Evolutionary conservation across 1,140 invertebrate species (phyloP).

Genomic region (Pogonomyrmex californicus): DNA sequence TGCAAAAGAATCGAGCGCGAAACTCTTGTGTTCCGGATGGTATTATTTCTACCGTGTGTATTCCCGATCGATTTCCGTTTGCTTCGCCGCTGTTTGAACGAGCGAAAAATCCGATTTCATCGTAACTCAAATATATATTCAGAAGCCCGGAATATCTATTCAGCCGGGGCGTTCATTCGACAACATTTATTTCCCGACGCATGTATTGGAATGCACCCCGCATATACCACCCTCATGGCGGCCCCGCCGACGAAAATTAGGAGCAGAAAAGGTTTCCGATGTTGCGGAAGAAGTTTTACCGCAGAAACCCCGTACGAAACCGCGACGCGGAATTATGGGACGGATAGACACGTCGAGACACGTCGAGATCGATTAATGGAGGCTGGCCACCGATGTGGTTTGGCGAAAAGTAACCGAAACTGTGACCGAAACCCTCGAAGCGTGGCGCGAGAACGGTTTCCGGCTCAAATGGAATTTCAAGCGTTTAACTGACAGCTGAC

Average conservation of each 20-base stretch:
- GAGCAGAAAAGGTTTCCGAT: conserved; percentile 77
- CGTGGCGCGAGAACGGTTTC: conserved; percentile 46
- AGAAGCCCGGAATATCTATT: conserved; percentile 26
- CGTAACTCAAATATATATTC: conserved; percentile 52
- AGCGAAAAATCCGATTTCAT: conserved; percentile 42
- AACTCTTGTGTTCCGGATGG: background rate
- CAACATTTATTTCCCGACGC: conserved; percentile 30
- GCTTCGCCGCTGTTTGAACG: conserved; percentile 24
- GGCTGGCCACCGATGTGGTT: conserved; percentile 75
- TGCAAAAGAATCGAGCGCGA: background rate
- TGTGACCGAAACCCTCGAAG: conserved; percentile 43
- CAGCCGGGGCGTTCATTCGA: conserved; percentile 2
- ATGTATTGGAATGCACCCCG: background rate
- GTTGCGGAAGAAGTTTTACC: conserved; percentile 76
- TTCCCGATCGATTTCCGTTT: conserved; percentile 33
- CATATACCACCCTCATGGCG: too few relatives aligned
- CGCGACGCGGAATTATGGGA: conserved; percentile 77
- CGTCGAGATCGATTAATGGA: conserved; percentile 78
- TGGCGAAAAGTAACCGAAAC: conserved; percentile 75
- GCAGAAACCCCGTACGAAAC: conserved; percentile 70
- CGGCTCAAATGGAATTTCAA: conserved; percentile 60
- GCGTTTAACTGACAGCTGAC: conserved; percentile 54
- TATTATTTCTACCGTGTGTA: conserved; percentile 24
- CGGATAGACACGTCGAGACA: conserved; percentile 63
- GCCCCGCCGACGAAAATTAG: conserved; percentile 65